Base-by-base conservation (phyloP, 1,140 invertebrate genomes). In the Aphidius gifuensis region DNA sequence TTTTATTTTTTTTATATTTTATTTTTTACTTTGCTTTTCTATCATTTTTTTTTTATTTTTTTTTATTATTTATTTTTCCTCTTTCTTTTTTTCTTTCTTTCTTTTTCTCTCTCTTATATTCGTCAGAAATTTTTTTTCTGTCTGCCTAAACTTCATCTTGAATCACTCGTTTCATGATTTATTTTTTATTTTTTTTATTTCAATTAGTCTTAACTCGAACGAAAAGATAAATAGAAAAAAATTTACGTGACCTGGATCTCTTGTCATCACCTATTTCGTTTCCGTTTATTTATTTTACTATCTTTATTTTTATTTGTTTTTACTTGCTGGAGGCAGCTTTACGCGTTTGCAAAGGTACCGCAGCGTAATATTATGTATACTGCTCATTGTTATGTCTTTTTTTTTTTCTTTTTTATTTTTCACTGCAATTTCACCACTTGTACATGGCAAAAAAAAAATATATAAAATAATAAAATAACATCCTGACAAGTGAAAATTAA, bases 261-360 rank as follows among this genome's bases (percentile, higher is more conserved):
- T 44, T 44, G 43, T 44, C 43, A 44, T 8, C 9, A 7, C 43
- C 23, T 32, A 32, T 32, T 32, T 32, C 23, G 23, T 32, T 32
- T 32, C 23, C 23, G 23, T 32, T 32, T 32, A 32, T 32, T 32
- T 32, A 32, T 32, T 32, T 32, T 32, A 32, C 23, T 32, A 32
- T 32, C 4, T 16, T 16, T 16, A 16, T 16, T 16, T 16, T 16
- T 16, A 16, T 16, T 16, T 16, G 16, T 16, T 60, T 59, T 49
- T 54, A 51, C 38, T 62, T 49, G 58, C 62, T 70, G 61, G 64
- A 70, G 53, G 66, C 61, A 60, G 39, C 65, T 70, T 68, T 65
- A 48, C 61, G 66, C 67, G 40, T 59, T 49, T 49, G 65, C 66
- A 70, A 74, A 75, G 67, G 71, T 70, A 65, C 66, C 69, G 53